Evolutionary conservation across 1,140 invertebrate species (phyloP), one percentile per base, ranked within the genome.

Genomic region (Artemia franciscana): DNA sequence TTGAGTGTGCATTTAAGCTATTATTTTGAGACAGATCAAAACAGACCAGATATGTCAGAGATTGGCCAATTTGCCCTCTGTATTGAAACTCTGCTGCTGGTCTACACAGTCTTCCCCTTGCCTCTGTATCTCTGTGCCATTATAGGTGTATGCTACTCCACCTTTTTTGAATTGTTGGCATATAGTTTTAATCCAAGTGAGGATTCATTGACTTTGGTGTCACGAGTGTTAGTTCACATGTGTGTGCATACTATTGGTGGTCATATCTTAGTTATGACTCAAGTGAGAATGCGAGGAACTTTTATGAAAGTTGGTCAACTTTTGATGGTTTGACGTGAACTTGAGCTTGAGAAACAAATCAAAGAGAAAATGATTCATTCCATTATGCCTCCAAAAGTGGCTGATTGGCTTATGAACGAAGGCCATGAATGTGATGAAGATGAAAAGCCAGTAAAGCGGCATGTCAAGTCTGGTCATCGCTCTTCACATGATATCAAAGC

Each of bases 321-420:
- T 63, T 71, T 91, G 15, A 72, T 91, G 61, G 90, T 92, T 1
- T 75, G 88, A 24, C 78, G 84, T 58, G 89, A 95, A 68, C 73
- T 96, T 26, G 87, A 93, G 73, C 81, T 88, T 75, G 92, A 97
- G 70, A 94, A 92, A 67, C 84, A 89, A 67, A 75, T 95, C 4
- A 95, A 94, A 71, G 91, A 95, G 70, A 91, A 93, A 71, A 95
- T 95, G 90, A 95, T 96, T 69, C 87, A 91, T 70, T 94, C 89
- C 3, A 86, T 97, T 25, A 97, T 95, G 91, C 91, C 91, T 7
- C 86, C 85, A 2, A 86, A 85, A 70, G 85, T 95, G 1, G 91
- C 91, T 0, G 78, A 83, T 63, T 89, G 87, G 82, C 74, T 92
- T 12, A 82, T 92, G 78, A 67, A 69, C 39, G 81, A 83, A 64